Evolutionary conservation across 2,113 vertebrate genomes (phyloP).

Genomic region (Peromyscus leucopus): DNA sequence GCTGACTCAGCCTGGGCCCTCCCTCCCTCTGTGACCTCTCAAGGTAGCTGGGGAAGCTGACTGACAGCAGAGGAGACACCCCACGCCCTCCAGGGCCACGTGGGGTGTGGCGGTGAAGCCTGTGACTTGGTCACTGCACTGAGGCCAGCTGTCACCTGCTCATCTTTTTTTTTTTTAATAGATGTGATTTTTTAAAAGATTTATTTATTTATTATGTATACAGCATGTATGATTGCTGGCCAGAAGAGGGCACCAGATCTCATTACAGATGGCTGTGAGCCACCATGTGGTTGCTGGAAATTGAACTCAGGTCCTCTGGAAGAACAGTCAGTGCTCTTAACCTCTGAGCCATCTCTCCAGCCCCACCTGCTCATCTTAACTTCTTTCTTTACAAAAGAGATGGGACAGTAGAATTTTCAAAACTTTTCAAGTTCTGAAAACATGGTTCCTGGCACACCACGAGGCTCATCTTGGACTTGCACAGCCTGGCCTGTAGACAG

Average conservation of each 20-base stretch:
- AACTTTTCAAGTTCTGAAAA: not conserved
- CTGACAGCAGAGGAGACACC: not conserved
- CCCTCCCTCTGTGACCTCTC: accelerated
- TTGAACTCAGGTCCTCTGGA: too few relatives aligned
- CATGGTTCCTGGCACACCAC: accelerated
- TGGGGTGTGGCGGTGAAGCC: not conserved
- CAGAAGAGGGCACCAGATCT: too few relatives aligned
- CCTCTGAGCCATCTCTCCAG: too few relatives aligned
- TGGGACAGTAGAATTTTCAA: not conserved
- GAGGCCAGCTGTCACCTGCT: not conserved
- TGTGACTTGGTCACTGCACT: not conserved
- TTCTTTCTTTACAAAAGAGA: not conserved
- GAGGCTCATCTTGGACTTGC: not conserved
- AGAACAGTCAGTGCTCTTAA: too few relatives aligned
- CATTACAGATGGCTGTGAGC: too few relatives aligned
- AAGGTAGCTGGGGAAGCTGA: not conserved
- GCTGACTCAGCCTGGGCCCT: not conserved
- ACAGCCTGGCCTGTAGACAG: not conserved
- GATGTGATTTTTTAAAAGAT: too few relatives aligned
- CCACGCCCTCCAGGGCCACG: not conserved
- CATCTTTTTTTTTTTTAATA: too few relatives aligned
- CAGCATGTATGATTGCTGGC: too few relatives aligned
- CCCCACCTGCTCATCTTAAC: not conserved
- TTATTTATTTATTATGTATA: too few relatives aligned
- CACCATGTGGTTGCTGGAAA: too few relatives aligned